Conservation (phyloP, 2,113 vertebrate genomes). For the Setophaga coronata region DNA sequence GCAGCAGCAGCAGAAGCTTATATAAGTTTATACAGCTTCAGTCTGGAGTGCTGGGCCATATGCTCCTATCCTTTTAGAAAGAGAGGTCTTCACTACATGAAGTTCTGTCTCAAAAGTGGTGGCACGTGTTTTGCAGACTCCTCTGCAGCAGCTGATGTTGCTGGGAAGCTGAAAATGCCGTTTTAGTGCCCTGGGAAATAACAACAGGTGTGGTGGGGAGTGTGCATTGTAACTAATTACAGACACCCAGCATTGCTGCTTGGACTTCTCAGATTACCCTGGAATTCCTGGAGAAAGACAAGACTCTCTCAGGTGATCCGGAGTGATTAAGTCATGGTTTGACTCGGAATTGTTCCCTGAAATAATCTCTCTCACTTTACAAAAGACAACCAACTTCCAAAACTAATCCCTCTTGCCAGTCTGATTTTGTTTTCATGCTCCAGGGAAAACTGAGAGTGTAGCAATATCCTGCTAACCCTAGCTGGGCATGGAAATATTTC, state of each 20-base stretch:
- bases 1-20: not conserved
- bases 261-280: not conserved
- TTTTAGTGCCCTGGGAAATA: not conserved
- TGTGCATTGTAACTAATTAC: not conserved
- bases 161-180: not conserved
- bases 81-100: not conserved
- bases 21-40: not conserved
- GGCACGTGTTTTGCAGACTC: not conserved
- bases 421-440: not conserved
- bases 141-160: not conserved
- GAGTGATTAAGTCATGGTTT: not conserved
- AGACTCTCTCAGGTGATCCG: not conserved
- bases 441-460: not conserved
- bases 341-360: not conserved
- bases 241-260: not conserved
- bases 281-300: not conserved
- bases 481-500: not conserved
- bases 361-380: not conserved
- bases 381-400: not conserved
- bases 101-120: not conserved
- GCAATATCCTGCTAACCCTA: not conserved
- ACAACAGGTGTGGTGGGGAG: not conserved
- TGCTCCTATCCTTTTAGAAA: conserved; percentile 3
- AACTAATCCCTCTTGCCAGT: not conserved
- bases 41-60: not conserved